Evolutionary conservation across 2,113 vertebrate genomes (phyloP).

Genomic region (Irena cyanogastra): DNA sequence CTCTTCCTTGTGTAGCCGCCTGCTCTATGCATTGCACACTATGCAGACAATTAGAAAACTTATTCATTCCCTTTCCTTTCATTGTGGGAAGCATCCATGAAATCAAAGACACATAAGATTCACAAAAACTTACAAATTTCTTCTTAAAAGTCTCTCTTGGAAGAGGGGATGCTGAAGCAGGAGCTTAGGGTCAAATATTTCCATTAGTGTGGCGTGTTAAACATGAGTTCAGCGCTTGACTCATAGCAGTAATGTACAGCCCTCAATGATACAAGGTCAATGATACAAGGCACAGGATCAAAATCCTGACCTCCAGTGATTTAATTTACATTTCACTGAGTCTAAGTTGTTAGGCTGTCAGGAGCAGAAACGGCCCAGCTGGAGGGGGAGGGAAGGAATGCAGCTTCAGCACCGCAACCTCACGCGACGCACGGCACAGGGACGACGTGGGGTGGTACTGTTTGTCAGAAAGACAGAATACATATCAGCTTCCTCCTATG

Average conservation of each 20-base stretch:
- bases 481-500: neutral
- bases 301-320: neutral
- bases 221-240: neutral
- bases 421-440: too few species aligned
- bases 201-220: neutral
- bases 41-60: neutral
- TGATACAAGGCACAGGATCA: neutral
- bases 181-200: neutral
- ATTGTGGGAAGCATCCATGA: neutral
- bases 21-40: neutral
- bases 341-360: neutral
- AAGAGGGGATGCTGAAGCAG: neutral
- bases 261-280: neutral
- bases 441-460: rapidly evolving
- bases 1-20: neutral
- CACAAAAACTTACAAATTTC: neutral
- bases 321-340: neutral
- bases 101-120: neutral
- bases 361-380: neutral
- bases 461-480: neutral
- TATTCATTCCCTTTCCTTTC: neutral
- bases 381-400: neutral
- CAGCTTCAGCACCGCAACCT: neutral
- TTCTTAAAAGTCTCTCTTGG: neutral
- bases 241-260: neutral